Evolutionary conservation across 2,888 invertebrate species (phyloP).

Genomic region (Lithophane socia): DNA sequence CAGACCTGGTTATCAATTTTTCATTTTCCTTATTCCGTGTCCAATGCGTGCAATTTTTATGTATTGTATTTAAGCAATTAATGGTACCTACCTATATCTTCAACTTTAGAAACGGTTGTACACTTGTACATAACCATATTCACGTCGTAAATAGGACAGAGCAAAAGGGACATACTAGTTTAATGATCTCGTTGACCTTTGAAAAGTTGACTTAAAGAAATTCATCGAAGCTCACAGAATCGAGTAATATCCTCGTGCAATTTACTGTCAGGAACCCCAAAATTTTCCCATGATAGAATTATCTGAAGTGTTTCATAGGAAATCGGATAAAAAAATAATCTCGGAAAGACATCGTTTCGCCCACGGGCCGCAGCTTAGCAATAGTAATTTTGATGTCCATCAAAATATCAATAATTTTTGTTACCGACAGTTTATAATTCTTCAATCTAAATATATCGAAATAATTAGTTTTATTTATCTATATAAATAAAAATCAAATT

Average conservation of each 20-base stretch:
- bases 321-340: conserved; percentile 33
- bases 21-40: neutral
- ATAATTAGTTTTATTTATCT: neutral
- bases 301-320: conserved; percentile 15
- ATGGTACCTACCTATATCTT: neutral
- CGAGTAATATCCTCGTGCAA: neutral
- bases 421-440: neutral
- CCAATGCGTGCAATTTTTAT: neutral
- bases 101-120: neutral
- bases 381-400: neutral
- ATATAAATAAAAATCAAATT: neutral
- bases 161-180: neutral
- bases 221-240: neutral
- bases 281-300: conserved; percentile 19
- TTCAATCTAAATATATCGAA: neutral
- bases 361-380: neutral
- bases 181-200: conserved; percentile 34
- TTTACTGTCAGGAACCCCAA: conserved; percentile 8
- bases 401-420: neutral
- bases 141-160: neutral
- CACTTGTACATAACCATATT: neutral
- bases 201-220: conserved; percentile 5
- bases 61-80: neutral
- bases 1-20: too few species aligned
- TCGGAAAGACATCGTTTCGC: neutral